Base-by-base conservation (phyloP, 2,797 vertebrate genomes). In the Scarus forsteni region DNA sequence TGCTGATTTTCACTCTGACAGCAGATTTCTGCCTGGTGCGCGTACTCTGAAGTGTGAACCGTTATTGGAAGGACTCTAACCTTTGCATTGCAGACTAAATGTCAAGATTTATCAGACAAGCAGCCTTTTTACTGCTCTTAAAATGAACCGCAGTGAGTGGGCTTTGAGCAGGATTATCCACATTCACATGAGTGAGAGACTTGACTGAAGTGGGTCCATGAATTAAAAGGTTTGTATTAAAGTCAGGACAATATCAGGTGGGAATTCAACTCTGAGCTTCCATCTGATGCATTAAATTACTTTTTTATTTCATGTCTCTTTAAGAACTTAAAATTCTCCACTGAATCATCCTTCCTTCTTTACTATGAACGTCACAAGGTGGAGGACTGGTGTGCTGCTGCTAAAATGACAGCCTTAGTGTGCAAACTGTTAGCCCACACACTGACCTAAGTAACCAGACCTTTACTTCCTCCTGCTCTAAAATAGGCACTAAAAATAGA, bases 401-500 rank as follows among this genome's bases (percentile, higher is more conserved):
- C 69, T 45, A 5, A 45, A 34, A 9, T 19, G 53, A 71, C 66
- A 64, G 70, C 57, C 27, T 62, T 34, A 18, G 64, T 58, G 27
- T 50, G 56, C 44, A 66, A 77, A 74, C 72, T 67, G 81, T 69
- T 27, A 77, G 62, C 67, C 75, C 80, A 50, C 75, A 54, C 66
- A 57, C 75, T 84, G 85, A 81, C 82, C 83, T 36, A 74, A 57
- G 15, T 57, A 78, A 80, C 70, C 73, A 54, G 55, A 80, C 60
- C 72, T 50, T 49, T 50, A 60, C 79, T 85, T 86, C 85, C 85
- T 79, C 72, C 66, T 70, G 36, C 34, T 51, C 70, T 62, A 85
- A 81, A 89, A 85, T 79, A 88, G 70, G 48, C 44, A 3, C 71
- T 77, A 81, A 68, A 85, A 86, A 90, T 86, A 87, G 75, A 80